A percentile compares a stretch with the other conserved stretches of the same genome.
These are phyloP conservation scores for Seira musarum DNA, from an alignment of 2,888 invertebrate species.

Conservation along the genomic window DNA sequence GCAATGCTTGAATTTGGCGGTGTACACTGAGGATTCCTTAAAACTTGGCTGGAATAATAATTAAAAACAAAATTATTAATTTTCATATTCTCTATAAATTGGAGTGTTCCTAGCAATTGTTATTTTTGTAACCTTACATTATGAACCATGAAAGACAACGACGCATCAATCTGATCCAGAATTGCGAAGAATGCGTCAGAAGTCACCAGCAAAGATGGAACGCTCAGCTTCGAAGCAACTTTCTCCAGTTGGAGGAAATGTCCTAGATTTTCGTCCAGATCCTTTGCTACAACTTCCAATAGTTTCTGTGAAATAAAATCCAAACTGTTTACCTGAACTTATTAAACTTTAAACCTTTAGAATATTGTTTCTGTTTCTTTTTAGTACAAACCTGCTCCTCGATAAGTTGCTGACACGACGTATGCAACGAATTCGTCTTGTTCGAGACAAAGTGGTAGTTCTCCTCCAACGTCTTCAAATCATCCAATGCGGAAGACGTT, in stretches of 20 bases:
- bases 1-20: constrained; percentile 88
- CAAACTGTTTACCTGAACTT: neutral
- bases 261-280: constrained; percentile 84
- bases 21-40: constrained; percentile 88
- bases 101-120: too few relatives aligned
- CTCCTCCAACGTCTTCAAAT: constrained; percentile 81
- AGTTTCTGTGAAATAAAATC: constrained; percentile 76
- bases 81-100: too few relatives aligned
- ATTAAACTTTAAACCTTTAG: too few relatives aligned
- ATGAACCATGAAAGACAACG: constrained; percentile 85
- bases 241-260: constrained; percentile 90
- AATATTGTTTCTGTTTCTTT: too few relatives aligned
- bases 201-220: constrained; percentile 85
- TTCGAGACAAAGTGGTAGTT: constrained; percentile 91
- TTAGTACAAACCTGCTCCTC: constrained; percentile 79
- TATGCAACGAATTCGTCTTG: constrained; percentile 93
- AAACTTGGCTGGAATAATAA: constrained; percentile 79
- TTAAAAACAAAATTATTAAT: constrained; percentile 49
- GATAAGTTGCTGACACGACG: constrained; percentile 91
- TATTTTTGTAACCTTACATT: constrained; percentile 78
- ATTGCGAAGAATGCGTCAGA: constrained; percentile 88
- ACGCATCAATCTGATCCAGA: constrained; percentile 88
- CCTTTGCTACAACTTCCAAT: constrained; percentile 84
- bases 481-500: constrained; percentile 79
- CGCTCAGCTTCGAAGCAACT: constrained; percentile 84